Evolutionary conservation across 2,113 vertebrate species (phyloP).

Genomic region (Pongo pygmaeus): DNA sequence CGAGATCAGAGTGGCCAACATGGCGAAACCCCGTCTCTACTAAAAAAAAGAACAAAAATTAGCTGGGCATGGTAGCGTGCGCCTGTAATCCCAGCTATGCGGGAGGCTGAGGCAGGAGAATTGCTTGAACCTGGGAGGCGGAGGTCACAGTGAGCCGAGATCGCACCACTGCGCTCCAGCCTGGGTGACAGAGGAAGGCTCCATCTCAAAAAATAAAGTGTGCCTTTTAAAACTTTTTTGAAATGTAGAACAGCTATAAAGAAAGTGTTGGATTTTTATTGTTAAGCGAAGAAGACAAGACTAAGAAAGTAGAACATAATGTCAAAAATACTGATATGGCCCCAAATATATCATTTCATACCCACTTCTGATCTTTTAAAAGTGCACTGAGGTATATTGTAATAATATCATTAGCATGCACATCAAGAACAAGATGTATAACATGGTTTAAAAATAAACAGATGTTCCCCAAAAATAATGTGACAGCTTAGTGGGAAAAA

Average conservation of each 20-base stretch:
- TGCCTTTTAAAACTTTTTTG: no score
- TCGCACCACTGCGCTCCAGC: no score
- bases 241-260: background rate
- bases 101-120: no score
- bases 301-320: background rate
- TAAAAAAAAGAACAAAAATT: no score
- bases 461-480: constrained; percentile 47
- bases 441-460: background rate
- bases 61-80: no score
- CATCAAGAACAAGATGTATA: background rate
- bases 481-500: background rate
- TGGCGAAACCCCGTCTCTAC: no score
- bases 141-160: no score
- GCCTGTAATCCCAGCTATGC: no score
- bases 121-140: no score
- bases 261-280: background rate
- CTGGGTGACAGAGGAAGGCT: no score
- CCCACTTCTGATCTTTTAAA: background rate
- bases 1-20: no score
- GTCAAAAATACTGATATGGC: background rate
- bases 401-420: background rate
- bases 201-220: no score
- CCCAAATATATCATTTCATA: background rate
- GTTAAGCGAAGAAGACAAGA: background rate
- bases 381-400: background rate